Base-by-base conservation (phyloP, 2,797 vertebrate genomes). In the Microctenopoma lineatum region DNA sequence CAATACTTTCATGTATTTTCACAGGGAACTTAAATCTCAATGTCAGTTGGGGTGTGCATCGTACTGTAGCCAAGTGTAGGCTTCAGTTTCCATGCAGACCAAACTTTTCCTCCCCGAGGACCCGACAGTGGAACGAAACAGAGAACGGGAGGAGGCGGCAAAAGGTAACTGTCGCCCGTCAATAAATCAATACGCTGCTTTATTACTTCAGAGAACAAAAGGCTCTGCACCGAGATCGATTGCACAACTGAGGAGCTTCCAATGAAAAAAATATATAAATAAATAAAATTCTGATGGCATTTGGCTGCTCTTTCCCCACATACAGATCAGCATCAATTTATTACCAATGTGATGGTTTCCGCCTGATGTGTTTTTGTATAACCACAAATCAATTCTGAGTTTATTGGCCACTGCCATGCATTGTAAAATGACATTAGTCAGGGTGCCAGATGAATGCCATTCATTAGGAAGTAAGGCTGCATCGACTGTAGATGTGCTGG, bases 131-230 rank as follows among this genome's bases (percentile, higher is more conserved):
- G 45, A 82, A 77, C 52, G 59, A 79, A 84, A 77, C 75, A 55
- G 65, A 83, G 72, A 83, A 80, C 79, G 83, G 73, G 70, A 86
- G 76, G 84, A 84, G 68, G 70, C 90, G 87, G 86, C 71, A 70
- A 91, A 93, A 89, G 89, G 91, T 92, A 92, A 90, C 90, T 84
- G 84, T 88, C 70, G 72, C 56, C 83, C 87, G 83, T 86, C 91
- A 67, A 93, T 94, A 92, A 92, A 94, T 95, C 93, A 91, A 93
- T 94, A 84, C 11, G 26, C 73, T 88, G 86, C 90, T 93, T 93
- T 94, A 94, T 94, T 93, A 94, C 91, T 90, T 90, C 82, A 79
- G 81, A 89, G 92, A 93, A 93, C 90, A 93, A 93, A 93, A 90
- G 89, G 81, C 88, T 91, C 87, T 80, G 86, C 91, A 88, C 71